Evolutionary conservation across 2,113 vertebrate species (phyloP).

Genomic region (Progne subis): DNA sequence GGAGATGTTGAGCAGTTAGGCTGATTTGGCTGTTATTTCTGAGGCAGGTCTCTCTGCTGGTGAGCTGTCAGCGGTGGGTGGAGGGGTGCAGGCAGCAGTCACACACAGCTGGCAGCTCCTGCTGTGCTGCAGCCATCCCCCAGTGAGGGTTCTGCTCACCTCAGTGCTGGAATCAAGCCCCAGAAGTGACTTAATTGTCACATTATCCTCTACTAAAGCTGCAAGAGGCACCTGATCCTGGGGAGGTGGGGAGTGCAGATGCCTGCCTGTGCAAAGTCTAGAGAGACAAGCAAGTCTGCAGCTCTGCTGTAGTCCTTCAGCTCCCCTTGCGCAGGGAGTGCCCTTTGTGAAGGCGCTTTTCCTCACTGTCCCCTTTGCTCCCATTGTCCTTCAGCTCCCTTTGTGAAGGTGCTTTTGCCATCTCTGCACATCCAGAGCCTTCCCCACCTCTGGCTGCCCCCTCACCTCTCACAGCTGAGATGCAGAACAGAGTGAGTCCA

Average conservation of each 20-base stretch:
- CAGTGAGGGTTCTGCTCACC: not conserved
- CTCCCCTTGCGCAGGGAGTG: not conserved
- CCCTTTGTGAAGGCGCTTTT: not conserved
- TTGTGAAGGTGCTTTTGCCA: not conserved
- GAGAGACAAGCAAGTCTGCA: not conserved
- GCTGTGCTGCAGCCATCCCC: not conserved
- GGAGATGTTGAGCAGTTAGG: not conserved
- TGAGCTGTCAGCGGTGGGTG: not conserved
- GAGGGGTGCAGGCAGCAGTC: not conserved
- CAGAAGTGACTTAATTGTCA: not conserved
- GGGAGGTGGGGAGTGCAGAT: fast-evolving
- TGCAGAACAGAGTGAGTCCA: not conserved
- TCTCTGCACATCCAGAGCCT: not conserved
- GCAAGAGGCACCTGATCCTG: not conserved
- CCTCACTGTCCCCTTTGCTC: too few relatives aligned
- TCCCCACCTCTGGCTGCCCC: not conserved
- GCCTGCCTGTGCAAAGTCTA: not conserved
- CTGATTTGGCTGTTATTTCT: not conserved
- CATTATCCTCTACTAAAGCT: not conserved
- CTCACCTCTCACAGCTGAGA: fast-evolving
- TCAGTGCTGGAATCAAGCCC: not conserved
- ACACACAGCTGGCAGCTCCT: fast-evolving
- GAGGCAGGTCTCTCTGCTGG: not conserved
- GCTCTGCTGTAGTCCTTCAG: not conserved
- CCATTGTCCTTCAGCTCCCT: too few relatives aligned